A percentile compares a stretch with the other conserved stretches of the same genome.
Evolutionary conservation across 2,888 invertebrate genomes (phyloP).

Genomic region (Meiosimyza decipiens): DNA sequence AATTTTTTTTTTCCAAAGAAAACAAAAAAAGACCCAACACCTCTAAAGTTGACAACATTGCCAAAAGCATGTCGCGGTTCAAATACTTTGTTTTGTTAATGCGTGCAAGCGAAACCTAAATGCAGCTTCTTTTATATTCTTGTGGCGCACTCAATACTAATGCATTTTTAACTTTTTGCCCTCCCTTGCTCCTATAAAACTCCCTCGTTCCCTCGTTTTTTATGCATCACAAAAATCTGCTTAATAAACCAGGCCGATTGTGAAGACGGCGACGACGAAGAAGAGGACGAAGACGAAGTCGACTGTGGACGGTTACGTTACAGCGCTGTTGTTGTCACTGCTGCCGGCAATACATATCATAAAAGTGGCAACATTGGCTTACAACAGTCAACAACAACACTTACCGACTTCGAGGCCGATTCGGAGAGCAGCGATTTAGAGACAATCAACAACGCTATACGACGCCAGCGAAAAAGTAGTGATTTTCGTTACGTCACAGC

Average conservation of each 20-base stretch:
- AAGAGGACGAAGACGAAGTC: conserved; percentile 59
- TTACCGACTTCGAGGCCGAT: conserved; percentile 72
- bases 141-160: conserved; percentile 23
- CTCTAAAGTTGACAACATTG: conserved; percentile 41
- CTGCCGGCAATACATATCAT: conserved; percentile 32
- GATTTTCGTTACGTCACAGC: conserved; percentile 15
- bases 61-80: conserved; percentile 1
- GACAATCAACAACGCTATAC: conserved; percentile 40
- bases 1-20: conserved; percentile 27
- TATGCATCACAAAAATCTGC: neutral
- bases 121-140: neutral
- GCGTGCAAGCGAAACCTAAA: neutral
- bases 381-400: conserved; percentile 46
- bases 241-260: conserved; percentile 49
- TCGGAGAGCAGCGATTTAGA: conserved; percentile 69
- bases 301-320: conserved; percentile 48
- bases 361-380: conserved; percentile 41
- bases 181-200: conserved; percentile 13
- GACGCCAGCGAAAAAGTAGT: conserved; percentile 39
- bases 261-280: conserved; percentile 61
- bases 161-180: conserved; percentile 16
- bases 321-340: conserved; percentile 49
- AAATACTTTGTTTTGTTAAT: conserved; percentile 21
- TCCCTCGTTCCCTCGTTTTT: conserved; percentile 27
- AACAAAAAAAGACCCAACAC: neutral